phyloP scores from a whole-genome alignment of 2,113 vertebrate genomes.

The Zosterops lateralis region DNA sequence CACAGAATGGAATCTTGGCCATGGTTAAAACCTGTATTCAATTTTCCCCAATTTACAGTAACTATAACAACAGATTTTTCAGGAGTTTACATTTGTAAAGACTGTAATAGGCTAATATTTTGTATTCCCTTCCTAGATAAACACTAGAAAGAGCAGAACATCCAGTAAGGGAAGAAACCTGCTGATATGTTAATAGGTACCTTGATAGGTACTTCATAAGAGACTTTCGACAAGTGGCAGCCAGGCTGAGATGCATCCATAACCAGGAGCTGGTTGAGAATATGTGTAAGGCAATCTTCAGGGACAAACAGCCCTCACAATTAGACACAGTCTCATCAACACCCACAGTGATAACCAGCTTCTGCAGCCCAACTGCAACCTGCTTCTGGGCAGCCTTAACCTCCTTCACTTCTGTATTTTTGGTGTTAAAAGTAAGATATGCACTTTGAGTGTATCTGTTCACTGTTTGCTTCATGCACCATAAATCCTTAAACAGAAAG shows the following conservation, averaged over 20 bases:
- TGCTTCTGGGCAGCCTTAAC: background rate
- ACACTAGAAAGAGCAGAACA: background rate
- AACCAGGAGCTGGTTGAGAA: background rate
- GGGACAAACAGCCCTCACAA: background rate
- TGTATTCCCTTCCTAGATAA: background rate
- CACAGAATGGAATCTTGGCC: background rate
- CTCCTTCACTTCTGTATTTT: background rate
- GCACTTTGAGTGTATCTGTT: background rate
- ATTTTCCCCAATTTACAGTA: background rate
- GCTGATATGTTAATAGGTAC: background rate
- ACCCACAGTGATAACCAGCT: background rate
- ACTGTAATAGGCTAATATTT: background rate
- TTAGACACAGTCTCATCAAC: background rate
- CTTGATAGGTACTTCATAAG: background rate
- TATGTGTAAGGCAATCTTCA: background rate
- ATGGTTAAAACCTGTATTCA: background rate
- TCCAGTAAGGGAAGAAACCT: background rate
- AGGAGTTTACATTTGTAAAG: background rate
- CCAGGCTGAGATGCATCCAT: background rate
- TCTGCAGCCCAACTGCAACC: background rate
- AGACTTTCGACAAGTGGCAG: background rate
- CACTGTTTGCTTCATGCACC: background rate
- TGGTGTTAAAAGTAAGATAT: background rate
- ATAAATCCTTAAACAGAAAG: background rate
- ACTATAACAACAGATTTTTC: background rate